phyloP scores from a whole-genome alignment of 2,797 vertebrate genomes.

The Percopsis omiscomaycus region DNA sequence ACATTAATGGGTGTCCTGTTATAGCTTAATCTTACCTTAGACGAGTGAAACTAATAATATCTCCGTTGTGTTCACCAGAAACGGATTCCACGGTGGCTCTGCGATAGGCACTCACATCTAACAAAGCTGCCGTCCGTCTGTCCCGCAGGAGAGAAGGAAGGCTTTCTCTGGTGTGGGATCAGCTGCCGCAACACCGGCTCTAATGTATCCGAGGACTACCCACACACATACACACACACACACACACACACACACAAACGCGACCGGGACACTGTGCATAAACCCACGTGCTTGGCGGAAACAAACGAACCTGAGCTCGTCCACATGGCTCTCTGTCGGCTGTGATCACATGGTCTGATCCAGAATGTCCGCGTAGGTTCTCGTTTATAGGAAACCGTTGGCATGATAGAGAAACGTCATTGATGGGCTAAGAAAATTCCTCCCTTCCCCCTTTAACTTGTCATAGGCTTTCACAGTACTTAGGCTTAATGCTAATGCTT shows the following conservation, averaged over 20 bases:
- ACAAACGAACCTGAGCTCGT: no score
- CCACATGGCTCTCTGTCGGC: background rate
- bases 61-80: constrained; percentile 38
- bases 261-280: constrained; percentile 40
- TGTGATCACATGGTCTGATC: background rate
- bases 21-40: constrained; percentile 49
- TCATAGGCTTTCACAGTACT: no score
- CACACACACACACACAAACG: background rate
- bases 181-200: constrained; percentile 68
- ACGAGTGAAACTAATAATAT: constrained; percentile 24
- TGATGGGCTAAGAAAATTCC: constrained; percentile 1
- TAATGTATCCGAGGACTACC: constrained; percentile 69
- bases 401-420: background rate
- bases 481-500: no score
- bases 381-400: no score
- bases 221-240: constrained; percentile 41
- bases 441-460: constrained; percentile 18
- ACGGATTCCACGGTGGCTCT: constrained; percentile 21
- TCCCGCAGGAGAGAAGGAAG: constrained; percentile 53
- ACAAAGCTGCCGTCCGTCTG: constrained; percentile 43
- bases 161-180: constrained; percentile 55
- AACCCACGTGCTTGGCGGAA: no score
- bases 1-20: background rate
- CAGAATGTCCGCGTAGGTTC: no score
- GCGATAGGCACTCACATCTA: constrained; percentile 44